phyloP scores from a whole-genome alignment of 1,140 invertebrate species.

The Bilobella aurantiaca region DNA sequence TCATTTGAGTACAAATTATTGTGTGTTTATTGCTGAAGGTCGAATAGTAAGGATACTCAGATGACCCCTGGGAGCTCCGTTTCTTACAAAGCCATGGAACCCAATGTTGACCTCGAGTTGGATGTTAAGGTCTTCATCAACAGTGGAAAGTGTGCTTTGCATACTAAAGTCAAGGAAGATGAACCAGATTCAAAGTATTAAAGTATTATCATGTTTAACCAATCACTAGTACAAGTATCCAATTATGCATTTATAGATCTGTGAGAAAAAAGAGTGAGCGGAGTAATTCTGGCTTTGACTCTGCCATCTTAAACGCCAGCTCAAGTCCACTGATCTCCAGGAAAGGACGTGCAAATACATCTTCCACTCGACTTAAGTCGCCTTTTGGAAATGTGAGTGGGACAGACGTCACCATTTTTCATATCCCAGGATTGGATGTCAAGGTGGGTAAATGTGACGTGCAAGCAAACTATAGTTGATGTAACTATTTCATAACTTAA shows the following conservation, averaged over 20 bases:
- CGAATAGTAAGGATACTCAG: too few relatives aligned
- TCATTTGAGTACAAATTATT: too few relatives aligned
- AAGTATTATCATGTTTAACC: neutral
- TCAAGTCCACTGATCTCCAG: constrained; percentile 26
- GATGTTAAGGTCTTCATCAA: constrained; percentile 95
- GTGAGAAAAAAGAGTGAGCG: constrained; percentile 30
- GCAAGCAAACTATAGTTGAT: too few relatives aligned
- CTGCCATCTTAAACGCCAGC: constrained; percentile 17
- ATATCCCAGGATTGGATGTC: constrained; percentile 87
- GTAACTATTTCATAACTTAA: neutral
- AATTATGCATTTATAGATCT: too few relatives aligned
- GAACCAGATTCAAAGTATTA: constrained; percentile 38
- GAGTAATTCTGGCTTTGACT: constrained; percentile 27
- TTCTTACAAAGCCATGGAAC: constrained; percentile 60
- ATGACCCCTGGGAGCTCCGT: constrained; percentile 30
- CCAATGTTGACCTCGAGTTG: constrained; percentile 90
- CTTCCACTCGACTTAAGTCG: constrained; percentile 37
- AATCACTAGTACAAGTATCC: neutral
- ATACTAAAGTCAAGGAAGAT: constrained; percentile 73
- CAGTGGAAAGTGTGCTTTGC: constrained; percentile 89
- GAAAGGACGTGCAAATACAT: constrained; percentile 34
- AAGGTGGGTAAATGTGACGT: constrained; percentile 57
- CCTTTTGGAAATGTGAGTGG: constrained; percentile 40
- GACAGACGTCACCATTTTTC: constrained; percentile 77
- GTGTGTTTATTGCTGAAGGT: too few relatives aligned